Evolutionary conservation across 2,888 invertebrate genomes (phyloP), one percentile per base, ranked within the genome.

Genomic region (Choreutis nemorana): DNA sequence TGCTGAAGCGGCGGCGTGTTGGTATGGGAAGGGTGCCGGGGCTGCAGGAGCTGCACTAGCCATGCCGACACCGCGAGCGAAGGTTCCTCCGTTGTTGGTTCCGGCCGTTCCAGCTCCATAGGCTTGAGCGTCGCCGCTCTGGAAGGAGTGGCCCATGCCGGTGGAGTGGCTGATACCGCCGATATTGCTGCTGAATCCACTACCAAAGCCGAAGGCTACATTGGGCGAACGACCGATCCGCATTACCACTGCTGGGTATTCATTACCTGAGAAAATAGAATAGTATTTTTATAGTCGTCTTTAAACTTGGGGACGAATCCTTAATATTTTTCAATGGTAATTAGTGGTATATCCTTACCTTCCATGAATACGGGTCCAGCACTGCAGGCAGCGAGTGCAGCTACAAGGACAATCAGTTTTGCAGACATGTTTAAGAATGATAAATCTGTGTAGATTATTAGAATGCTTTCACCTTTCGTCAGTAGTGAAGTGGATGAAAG

Each of bases 171-270:
- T 55, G 37, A 77, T 59, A 18, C 77, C 77, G 0, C 65, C 75
- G 33, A 77, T 62, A 47, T 71, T 66, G 48, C 62, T 68, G 45
- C 63, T 62, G 42, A 73, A 67, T 4, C 73, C 77, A 30, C 63
- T 67, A 26, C 77, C 77, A 29, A 60, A 70, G 1, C 70, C 72
- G 37, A 64, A 75, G 1, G 73, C 63, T 20, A 75, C 39, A 36
- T 52, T 61, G 2, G 77, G 77, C 1, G 63, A 50, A 14, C 67
- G 65, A 1, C 50, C 60, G 5, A 52, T 52, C n/a, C 70, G 59
- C 29, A 49, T 35, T 11, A 53, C 37, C 23, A 52, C 38, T 2
- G 49, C 53, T 4, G 64, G 54, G 23, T 48, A 33, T 25, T 32
- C 22, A 11, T 22, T 22, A 13, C 30, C 33, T 37, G 28, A 14